phyloP scores from a whole-genome alignment of 2,888 invertebrate species.

The Bellardia bayeri region DNA sequence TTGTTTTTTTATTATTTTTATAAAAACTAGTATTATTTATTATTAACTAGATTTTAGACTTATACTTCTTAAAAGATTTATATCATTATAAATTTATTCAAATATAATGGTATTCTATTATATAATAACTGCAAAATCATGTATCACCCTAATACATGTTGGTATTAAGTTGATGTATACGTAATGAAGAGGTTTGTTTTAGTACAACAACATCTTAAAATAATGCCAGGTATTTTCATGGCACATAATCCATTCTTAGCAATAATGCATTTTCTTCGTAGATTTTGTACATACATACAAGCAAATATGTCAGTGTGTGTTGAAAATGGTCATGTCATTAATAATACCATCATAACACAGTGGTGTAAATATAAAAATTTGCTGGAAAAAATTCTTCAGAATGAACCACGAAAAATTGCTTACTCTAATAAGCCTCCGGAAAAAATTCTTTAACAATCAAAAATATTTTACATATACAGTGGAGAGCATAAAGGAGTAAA shows the following conservation, averaged over 20 bases:
- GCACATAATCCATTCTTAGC: conserved; percentile 45
- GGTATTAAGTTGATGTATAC: conserved; percentile 11
- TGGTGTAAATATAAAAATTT: not conserved
- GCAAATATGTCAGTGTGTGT: not conserved
- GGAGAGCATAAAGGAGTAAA: too few relatives aligned
- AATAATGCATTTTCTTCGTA: conserved; percentile 31
- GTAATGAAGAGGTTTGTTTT: conserved; percentile 14
- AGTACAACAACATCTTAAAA: conserved; percentile 49
- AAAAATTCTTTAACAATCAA: too few relatives aligned
- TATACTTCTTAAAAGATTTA: too few relatives aligned
- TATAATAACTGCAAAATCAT: not conserved
- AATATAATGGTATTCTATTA: not conserved
- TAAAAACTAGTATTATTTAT: too few relatives aligned
- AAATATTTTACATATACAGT: too few relatives aligned
- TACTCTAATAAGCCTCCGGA: too few relatives aligned
- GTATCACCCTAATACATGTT: conserved; percentile 12
- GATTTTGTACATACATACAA: conserved; percentile 4
- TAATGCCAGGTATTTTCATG: conserved; percentile 42
- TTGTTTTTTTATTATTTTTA: too few relatives aligned
- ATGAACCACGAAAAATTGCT: too few relatives aligned
- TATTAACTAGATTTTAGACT: too few relatives aligned
- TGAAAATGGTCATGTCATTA: conserved; percentile 53
- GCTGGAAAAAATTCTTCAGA: not conserved
- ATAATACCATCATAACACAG: conserved; percentile 39
- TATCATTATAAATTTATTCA: too few relatives aligned